Base-by-base conservation (phyloP, 2,888 invertebrate species). In the Chloroclysta siterata region DNA sequence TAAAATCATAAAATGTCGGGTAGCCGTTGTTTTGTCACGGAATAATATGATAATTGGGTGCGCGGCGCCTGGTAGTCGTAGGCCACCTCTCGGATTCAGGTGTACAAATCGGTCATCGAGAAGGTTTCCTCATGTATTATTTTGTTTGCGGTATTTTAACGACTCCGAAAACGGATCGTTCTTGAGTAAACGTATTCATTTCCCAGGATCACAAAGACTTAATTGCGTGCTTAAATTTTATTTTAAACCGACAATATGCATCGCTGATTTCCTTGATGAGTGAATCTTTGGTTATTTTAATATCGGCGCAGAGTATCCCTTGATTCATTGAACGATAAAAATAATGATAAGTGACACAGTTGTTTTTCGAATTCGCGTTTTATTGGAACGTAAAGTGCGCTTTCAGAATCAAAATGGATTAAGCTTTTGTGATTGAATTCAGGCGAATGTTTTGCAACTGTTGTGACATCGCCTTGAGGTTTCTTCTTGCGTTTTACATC, bases 201-300 rank as follows among this genome's bases (percentile, higher is more conserved):
- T 87, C 81, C 82, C 82, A 84, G 83, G 84, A 87, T 85, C 85
- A 86, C 80, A 82, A 88, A 84, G 83, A 82, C 80, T 90, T 85
- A 89, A 82, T 87, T 85, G 82, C 88, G 73, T 82, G 81, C 84
- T 90, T 87, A 89, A 87, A 84, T 88, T 88, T 89, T 87, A 87
- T 89, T 90, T 85, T 84, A 79, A 87, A 84, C 87, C 85, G 82
- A 87, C 88, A 87, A 80, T 87, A 84, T 83, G 87, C 55, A 58
- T 65, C 68, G 53, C 68, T 74, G 68, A 71, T 72, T 75, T 54
- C 66, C 53, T 36, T 22, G 55, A 17, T 48, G 71, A 71, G 66
- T 62, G 60, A 66, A 74, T 73, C 67, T 72, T 77, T 72, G 79
- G 81, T 83, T 82, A 84, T 86, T 86, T 87, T 79, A 77, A 79